A percentile compares a stretch with the other conserved stretches of the same genome.
phyloP scores from a whole-genome alignment of 2,113 vertebrate genomes.

The Grallaria varia region DNA sequence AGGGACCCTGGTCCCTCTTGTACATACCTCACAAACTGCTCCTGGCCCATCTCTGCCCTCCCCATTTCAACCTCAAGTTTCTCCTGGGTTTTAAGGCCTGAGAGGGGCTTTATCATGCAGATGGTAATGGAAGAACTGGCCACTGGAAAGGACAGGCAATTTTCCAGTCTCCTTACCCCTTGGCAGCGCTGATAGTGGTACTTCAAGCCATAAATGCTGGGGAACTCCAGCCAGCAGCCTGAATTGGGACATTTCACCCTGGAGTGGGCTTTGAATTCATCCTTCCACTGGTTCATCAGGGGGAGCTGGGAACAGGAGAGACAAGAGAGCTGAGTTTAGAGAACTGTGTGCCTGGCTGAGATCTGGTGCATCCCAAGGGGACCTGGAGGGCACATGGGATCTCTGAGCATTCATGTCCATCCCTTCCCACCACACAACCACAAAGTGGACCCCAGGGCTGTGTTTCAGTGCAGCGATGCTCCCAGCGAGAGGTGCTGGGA shows the following conservation, averaged over 20 bases:
- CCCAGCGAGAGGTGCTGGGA: not conserved
- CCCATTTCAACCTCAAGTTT: not conserved
- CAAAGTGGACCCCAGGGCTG: not conserved
- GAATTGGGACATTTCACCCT: constrained; percentile 93
- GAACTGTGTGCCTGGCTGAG: accelerated
- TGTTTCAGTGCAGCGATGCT: not conserved
- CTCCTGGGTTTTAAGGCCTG: not conserved
- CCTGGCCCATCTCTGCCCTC: not conserved
- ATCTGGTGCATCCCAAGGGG: not conserved
- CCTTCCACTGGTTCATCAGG: constrained; percentile 95
- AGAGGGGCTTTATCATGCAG: not conserved
- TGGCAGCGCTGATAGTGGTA: constrained; percentile 97
- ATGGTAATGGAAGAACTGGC: not conserved
- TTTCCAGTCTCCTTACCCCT: constrained; percentile 80
- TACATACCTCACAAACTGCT: not conserved
- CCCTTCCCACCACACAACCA: not conserved
- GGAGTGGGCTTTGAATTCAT: constrained; percentile 92
- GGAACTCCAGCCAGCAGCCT: constrained; percentile 97
- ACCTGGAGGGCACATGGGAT: not conserved
- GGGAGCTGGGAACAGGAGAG: constrained; percentile 76
- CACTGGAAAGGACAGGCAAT: not conserved
- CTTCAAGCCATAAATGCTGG: constrained; percentile 96
- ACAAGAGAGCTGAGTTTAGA: not conserved
- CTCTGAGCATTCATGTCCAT: not conserved
- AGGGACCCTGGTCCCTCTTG: not conserved